A percentile compares a stretch with the other conserved stretches of the same genome.
phyloP scores from a whole-genome alignment of 2,113 vertebrate species.

The Rhea americana region DNA sequence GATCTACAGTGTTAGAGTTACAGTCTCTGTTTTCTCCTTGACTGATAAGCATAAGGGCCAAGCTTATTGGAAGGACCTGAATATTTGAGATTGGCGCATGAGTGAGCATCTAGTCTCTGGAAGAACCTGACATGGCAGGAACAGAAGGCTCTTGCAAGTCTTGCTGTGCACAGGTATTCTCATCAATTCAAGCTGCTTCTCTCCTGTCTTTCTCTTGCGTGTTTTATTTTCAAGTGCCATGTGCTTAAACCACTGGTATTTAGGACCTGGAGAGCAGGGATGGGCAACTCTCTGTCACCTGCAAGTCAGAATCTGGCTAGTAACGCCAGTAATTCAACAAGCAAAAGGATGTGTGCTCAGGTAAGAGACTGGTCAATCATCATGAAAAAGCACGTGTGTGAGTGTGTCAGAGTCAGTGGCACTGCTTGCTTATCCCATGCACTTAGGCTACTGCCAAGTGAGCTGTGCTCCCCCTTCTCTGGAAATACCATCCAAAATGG shows the following conservation, averaged over 20 bases:
- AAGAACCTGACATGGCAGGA: not conserved
- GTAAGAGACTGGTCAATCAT: not conserved
- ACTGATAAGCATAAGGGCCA: not conserved
- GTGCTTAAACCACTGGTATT: not conserved
- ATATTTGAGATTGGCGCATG: not conserved
- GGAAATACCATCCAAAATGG: accelerated
- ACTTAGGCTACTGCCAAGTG: not conserved
- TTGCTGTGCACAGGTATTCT: not conserved
- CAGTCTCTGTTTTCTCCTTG: not conserved
- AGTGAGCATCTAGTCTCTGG: not conserved
- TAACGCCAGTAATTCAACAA: not conserved
- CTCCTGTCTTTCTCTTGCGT: not conserved
- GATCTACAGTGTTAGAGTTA: not conserved
- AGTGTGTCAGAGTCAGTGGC: not conserved
- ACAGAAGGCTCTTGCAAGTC: not conserved
- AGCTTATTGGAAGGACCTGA: not conserved
- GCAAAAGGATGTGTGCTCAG: not conserved
- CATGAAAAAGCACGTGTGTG: not conserved
- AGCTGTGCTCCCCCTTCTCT: too few species aligned
- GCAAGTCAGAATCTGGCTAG: not conserved
- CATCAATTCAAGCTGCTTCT: not conserved
- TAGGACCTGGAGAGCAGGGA: not conserved
- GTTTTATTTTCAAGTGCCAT: not conserved
- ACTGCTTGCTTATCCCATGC: not conserved
- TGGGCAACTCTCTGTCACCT: not conserved